A percentile compares a stretch with the other conserved stretches of the same genome.
phyloP scores from a whole-genome alignment of 2,888 invertebrate species.

The Caenorhabditis doughertyi region DNA sequence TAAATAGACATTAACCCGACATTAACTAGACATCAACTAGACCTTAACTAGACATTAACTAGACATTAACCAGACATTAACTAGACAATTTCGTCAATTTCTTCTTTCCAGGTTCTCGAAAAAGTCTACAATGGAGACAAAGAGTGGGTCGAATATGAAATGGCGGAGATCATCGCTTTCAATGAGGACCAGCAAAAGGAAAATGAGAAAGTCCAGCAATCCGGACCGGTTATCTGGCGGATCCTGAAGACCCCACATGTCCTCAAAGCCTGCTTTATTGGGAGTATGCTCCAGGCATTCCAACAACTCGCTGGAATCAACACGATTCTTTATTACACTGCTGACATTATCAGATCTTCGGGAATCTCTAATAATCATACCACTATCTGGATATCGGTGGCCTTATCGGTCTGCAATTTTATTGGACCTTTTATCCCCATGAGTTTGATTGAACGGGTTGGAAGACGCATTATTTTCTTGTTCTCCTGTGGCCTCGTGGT shows the following conservation, averaged over 20 bases:
- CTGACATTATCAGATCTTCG: slow-evolving; percentile 76
- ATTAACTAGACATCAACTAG: too few species aligned
- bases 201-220: slow-evolving; percentile 5
- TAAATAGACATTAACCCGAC: too few species aligned
- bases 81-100: too few species aligned
- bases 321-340: slow-evolving; percentile 84
- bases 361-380: slow-evolving; percentile 77
- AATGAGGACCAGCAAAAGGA: slow-evolving; percentile 57
- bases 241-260: slow-evolving; percentile 77
- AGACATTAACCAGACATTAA: too few species aligned
- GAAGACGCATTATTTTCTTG: slow-evolving; percentile 76
- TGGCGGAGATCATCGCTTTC: slow-evolving; percentile 73
- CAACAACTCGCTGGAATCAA: slow-evolving; percentile 86
- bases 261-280: slow-evolving; percentile 84
- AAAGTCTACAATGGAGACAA: slow-evolving; percentile 75
- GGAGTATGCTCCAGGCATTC: slow-evolving; percentile 85
- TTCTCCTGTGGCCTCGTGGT: slow-evolving; percentile 75
- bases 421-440: slow-evolving; percentile 81
- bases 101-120: slow-evolving; percentile 62
- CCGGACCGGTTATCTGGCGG: slow-evolving; percentile 64
- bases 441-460: slow-evolving; percentile 76
- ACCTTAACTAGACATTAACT: too few species aligned
- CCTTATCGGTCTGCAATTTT: slow-evolving; percentile 70
- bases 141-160: slow-evolving; percentile 78
- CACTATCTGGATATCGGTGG: slow-evolving; percentile 77